phyloP scores from a whole-genome alignment of 2,888 invertebrate genomes.

The Electrophaes corylata region DNA sequence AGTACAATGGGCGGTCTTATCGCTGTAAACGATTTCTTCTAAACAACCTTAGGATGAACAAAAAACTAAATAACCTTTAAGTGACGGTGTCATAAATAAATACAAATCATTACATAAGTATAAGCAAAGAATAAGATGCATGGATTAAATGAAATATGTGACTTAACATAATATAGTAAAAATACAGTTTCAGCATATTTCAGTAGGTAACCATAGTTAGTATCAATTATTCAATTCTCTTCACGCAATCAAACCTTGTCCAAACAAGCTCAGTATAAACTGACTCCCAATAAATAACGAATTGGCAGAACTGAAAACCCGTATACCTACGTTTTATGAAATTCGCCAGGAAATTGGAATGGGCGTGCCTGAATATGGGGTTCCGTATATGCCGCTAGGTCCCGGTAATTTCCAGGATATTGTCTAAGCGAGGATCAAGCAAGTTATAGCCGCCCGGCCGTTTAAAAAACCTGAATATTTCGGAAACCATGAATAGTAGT shows the following conservation, averaged over 20 bases:
- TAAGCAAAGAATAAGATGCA: no score
- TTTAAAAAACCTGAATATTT: no score
- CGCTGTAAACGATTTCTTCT: no score
- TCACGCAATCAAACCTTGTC: slow-evolving; percentile 14
- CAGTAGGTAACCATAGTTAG: neutral
- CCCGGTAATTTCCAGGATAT: slow-evolving; percentile 71
- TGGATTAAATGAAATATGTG: no score
- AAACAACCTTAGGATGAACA: no score
- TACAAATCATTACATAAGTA: no score
- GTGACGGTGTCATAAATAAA: no score
- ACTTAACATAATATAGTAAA: no score
- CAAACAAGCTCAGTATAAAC: slow-evolving; percentile 14
- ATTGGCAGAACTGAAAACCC: slow-evolving; percentile 43
- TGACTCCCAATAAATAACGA: slow-evolving; percentile 28
- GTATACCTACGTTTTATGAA: slow-evolving; percentile 53
- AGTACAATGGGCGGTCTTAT: no score
- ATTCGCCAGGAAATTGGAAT: slow-evolving; percentile 79
- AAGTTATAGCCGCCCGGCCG: neutral
- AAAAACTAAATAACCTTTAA: no score
- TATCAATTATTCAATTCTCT: neutral
- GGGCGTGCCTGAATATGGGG: slow-evolving; percentile 73
- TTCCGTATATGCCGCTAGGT: slow-evolving; percentile 56
- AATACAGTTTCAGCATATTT: neutral
- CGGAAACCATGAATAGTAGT: no score
- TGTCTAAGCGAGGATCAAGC: slow-evolving; percentile 44